phyloP scores from a whole-genome alignment of 2,113 vertebrate genomes.

The Lasiurus cinereus region DNA sequence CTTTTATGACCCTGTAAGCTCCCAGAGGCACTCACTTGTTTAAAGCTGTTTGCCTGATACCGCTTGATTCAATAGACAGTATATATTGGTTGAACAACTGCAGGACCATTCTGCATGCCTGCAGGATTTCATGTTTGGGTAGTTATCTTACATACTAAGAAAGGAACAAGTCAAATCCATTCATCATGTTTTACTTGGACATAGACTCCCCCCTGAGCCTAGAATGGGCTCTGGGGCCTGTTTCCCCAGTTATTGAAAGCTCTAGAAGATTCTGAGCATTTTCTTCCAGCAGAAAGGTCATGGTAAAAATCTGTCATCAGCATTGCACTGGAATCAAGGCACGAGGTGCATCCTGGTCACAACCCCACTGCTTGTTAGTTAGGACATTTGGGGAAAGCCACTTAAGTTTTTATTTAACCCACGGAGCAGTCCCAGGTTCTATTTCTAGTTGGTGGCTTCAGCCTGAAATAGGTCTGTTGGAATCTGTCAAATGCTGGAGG shows the following conservation, averaged over 20 bases:
- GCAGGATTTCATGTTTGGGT: background rate
- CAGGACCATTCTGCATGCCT: background rate
- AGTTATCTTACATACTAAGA: background rate
- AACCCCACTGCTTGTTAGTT: background rate
- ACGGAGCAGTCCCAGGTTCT: background rate
- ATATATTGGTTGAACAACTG: background rate
- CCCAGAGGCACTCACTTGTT: background rate
- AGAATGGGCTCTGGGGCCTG: background rate
- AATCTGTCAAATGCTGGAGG: background rate
- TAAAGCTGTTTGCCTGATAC: background rate
- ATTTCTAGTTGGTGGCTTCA: background rate
- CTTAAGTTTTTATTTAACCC: background rate
- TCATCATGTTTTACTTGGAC: background rate
- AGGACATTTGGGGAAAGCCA: background rate
- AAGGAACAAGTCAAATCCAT: background rate
- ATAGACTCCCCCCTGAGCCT: background rate
- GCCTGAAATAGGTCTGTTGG: conserved; percentile 11
- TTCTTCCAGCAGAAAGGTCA: background rate
- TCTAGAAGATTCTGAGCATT: background rate
- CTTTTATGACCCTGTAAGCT: background rate
- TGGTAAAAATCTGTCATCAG: background rate
- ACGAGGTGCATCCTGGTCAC: fast-evolving
- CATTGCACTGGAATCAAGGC: background rate
- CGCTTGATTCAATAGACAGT: background rate
- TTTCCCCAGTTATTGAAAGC: background rate